These are phyloP conservation scores for Phengaris arion DNA, from an alignment of 2,888 invertebrate species.

Conservation along the genomic window DNA sequence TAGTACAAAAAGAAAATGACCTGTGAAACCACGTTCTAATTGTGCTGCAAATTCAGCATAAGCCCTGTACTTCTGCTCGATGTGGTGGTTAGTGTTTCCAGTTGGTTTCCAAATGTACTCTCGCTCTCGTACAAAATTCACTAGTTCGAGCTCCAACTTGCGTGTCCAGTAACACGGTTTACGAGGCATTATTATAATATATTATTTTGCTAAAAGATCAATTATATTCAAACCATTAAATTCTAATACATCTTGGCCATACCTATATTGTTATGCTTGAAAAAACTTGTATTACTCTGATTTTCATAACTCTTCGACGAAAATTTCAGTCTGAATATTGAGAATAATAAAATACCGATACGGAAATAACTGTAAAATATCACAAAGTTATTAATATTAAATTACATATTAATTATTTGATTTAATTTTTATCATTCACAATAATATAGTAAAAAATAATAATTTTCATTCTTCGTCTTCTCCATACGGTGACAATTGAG, in stretches of 20 bases:
- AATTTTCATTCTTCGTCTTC: no score
- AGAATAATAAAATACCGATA: background rate
- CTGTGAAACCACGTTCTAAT: slow-evolving; percentile 65
- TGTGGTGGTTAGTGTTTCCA: slow-evolving; percentile 70
- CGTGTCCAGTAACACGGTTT: slow-evolving; percentile 69
- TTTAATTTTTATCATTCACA: no score
- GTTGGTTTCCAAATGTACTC: slow-evolving; percentile 66
- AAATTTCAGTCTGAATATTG: background rate
- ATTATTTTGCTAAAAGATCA: background rate
- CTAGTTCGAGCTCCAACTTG: slow-evolving; percentile 67
- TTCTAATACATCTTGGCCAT: no score
- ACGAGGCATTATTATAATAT: slow-evolving; percentile 53
- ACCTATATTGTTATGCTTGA: background rate
- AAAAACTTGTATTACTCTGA: background rate
- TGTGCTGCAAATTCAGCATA: slow-evolving; percentile 70
- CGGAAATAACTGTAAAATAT: no score
- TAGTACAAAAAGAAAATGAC: slow-evolving; percentile 44
- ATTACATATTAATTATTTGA: background rate
- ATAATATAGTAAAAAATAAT: no score
- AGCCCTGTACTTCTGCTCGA: slow-evolving; percentile 70
- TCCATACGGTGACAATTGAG: no score
- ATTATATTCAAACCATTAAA: no score
- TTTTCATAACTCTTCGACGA: background rate
- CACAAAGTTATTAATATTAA: no score
- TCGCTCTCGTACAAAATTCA: slow-evolving; percentile 59